A percentile compares a stretch with the other conserved stretches of the same genome.
These are phyloP conservation scores for Cossypha heuglini DNA, from an alignment of 2,797 vertebrate genomes.

Conservation along the genomic window DNA sequence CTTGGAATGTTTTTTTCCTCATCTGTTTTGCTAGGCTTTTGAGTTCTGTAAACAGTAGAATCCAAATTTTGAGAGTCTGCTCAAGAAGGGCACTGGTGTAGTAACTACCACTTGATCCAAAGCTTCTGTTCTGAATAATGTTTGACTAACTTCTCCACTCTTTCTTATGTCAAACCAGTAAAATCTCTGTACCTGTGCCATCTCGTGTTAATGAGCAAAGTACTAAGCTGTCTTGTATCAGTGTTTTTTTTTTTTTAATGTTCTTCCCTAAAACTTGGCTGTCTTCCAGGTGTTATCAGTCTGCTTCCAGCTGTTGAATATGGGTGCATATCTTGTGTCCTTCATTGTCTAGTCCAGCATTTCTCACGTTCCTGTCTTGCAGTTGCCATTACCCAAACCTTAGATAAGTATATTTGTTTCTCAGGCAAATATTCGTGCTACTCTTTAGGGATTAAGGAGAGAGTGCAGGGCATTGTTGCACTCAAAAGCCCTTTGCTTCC, in stretches of 20 bases:
- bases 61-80: background rate
- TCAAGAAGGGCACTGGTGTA: background rate
- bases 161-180: background rate
- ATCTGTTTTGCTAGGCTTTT: background rate
- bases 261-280: background rate
- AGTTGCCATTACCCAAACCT: background rate
- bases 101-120: background rate
- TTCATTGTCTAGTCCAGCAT: background rate
- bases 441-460: background rate
- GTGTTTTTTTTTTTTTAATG: background rate
- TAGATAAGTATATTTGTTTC: background rate
- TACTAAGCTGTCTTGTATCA: background rate
- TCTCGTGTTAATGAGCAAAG: background rate
- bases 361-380: background rate
- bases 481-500: background rate
- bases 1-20: background rate
- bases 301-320: background rate
- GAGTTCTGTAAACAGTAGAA: background rate
- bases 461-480: background rate
- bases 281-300: background rate
- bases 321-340: background rate
- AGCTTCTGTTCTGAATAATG: background rate
- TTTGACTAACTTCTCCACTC: background rate
- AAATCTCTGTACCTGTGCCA: background rate
- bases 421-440: background rate